These are phyloP conservation scores for Eudorcas thomsonii DNA, from an alignment of 2,113 vertebrate genomes.

Conservation along the genomic window DNA sequence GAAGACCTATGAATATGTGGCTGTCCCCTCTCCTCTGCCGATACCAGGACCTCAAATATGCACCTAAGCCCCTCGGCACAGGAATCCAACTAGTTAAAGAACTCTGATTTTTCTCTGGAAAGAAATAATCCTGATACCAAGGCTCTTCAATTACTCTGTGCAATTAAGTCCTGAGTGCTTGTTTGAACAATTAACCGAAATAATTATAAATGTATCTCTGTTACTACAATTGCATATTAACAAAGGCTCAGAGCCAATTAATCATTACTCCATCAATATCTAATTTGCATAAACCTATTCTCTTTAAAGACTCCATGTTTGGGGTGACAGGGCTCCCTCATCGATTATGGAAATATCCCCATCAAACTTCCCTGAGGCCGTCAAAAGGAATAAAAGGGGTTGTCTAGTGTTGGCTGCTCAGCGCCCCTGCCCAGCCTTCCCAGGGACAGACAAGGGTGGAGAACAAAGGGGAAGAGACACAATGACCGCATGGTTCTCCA, in stretches of 20 bases:
- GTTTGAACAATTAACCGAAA: constrained; percentile 88
- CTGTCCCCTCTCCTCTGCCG: neutral
- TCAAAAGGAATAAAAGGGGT: constrained; percentile 91
- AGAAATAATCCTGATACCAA: constrained; percentile 61
- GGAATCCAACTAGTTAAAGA: constrained; percentile 60
- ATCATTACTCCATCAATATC: constrained; percentile 97
- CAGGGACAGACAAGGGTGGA: constrained; percentile 69
- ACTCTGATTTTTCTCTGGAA: constrained; percentile 66
- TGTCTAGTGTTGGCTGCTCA: constrained; percentile 82
- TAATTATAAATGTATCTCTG: constrained; percentile 93
- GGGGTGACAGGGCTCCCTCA: constrained; percentile 95
- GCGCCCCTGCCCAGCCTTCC: constrained; percentile 74
- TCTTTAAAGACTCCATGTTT: constrained; percentile 94
- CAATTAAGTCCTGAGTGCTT: constrained; percentile 87
- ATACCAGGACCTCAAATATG: neutral
- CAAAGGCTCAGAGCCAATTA: constrained; percentile 93
- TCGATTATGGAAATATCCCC: constrained; percentile 97
- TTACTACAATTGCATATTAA: constrained; percentile 96
- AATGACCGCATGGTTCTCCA: neutral
- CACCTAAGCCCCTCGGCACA: neutral
- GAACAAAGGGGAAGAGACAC: constrained; percentile 56
- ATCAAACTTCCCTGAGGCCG: constrained; percentile 90
- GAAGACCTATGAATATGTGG: too few relatives aligned
- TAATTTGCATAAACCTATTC: constrained; percentile 98
- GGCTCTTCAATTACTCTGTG: constrained; percentile 77